Evolutionary conservation across 2,888 invertebrate genomes (phyloP), one percentile per base, ranked within the genome.

Genomic region (Acholoe squamosa): DNA sequence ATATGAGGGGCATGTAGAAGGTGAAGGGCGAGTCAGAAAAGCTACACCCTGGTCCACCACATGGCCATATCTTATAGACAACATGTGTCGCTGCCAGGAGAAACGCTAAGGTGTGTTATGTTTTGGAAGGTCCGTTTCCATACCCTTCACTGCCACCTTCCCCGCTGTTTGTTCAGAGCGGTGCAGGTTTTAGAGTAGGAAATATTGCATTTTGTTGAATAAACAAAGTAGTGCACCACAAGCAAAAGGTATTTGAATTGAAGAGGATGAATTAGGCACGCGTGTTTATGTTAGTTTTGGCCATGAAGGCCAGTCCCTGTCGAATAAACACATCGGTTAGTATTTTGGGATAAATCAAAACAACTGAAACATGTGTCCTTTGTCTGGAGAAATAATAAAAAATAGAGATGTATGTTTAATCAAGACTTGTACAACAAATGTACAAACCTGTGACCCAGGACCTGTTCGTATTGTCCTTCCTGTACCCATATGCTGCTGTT

Each of bases 31-130:
- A 71, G 28, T 14, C 28, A 71, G 71, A 71, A 71, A 71, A 31
- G 71, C 31, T 71, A 71, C 71, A 71, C 71, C 71, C 31, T n/a
- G 25, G 71, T 28, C 71, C 25, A 71, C 25, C 71, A 71, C 71
- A 71, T 71, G 31, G 31, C 71, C 71, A 71, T 71, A 71, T 28
- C 71, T 71, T 71, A 71, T 71, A 71, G 71, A 28, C 71, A 71
- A 31, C 71, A 71, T 71, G 71, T 71, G 71, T 28, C 71, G 71
- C 71, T 28, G 28, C 25, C 31, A 28, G 19, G 5, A 61, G 61
- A 25, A 71, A 71, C 31, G 71, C 25, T 71, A 71, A 71, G 71
- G 71, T 71, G 71, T 28, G 71, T 71, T 71, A 31, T 71, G 71
- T 71, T 71, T 71, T 71, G 71, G 28, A 71, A 71, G 71, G 71